Base-by-base conservation (phyloP, 2,113 vertebrate species). In the Dicrurus megarhynchus region DNA sequence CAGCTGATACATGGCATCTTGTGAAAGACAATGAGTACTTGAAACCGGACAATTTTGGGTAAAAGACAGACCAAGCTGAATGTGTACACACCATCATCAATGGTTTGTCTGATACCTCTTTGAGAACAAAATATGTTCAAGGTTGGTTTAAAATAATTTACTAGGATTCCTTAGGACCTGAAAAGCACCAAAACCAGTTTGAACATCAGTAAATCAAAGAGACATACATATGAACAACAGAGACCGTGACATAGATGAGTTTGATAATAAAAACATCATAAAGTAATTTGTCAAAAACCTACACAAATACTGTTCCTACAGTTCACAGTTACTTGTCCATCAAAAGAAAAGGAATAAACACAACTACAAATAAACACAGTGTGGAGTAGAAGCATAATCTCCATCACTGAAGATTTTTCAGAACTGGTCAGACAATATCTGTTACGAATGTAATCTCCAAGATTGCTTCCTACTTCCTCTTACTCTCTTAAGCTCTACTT, bases 101-200 rank as follows among this genome's bases (percentile, higher is more conserved):
- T 42, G 13, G n/a, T 39, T 67, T 89, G 35, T 47, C 52, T 70
- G 26, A 47, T n/a, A 56, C 2, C 56, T 33, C n/a, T 84, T 35
- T 73, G 24, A 89, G 57, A 88, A 55, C 4, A 84, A 94, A 77
- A 16, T 30, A 47, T 0, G 0, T 44, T 84, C 37, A 28, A 63
- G 7, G 6, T 30, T 50, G 46, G n/a, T 52, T 90, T 86, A 77
- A 84, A 92, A 86, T 67, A 64, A 76, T 89, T 80, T 69, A 32
- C 67, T 37, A 46, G n/a, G 16, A 92, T 56, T 89, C 7, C 15
- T n/a, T 28, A 65, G 30, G 9, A 94, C n/a, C 30, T 56, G 21
- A 39, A 81, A 92, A 61, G 37, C 18, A 77, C 32, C 28, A 61
- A 76, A 60, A 85, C 35, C 20, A 77, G 37, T 77, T 46, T 16